These are phyloP conservation scores for Cynodonichthys magdalenae DNA, from an alignment of 2,797 vertebrate genomes.

Conservation along the genomic window DNA sequence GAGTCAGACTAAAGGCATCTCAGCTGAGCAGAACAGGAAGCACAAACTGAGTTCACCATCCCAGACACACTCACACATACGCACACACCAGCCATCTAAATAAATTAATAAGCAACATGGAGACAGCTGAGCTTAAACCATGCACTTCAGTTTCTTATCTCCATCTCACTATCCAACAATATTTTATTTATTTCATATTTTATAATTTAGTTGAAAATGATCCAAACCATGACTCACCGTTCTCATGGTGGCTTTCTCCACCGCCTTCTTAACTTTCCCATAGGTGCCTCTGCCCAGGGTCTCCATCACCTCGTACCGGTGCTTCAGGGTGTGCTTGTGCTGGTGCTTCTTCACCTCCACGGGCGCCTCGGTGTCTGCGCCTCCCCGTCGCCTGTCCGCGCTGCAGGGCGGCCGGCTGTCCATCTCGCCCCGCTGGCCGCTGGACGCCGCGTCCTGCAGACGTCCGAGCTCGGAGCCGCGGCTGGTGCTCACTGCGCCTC, in stretches of 20 bases:
- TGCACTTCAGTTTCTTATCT: neutral
- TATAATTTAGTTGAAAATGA: too few relatives aligned
- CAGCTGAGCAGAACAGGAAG: conserved; percentile 66
- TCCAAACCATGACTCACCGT: conserved; percentile 66
- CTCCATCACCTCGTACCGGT: conserved; percentile 84
- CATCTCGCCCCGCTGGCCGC: conserved; percentile 30
- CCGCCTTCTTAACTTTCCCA: conserved; percentile 84
- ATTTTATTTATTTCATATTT: neutral
- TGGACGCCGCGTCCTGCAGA: conserved; percentile 58
- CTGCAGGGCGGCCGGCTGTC: conserved; percentile 8
- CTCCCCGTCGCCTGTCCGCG: conserved; percentile 23
- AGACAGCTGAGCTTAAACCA: too few relatives aligned
- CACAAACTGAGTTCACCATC: conserved; percentile 39
- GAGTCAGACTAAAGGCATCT: conserved; percentile 77
- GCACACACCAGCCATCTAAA: conserved; percentile 26
- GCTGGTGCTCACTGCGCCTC: conserved; percentile 61
- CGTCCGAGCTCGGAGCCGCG: conserved; percentile 64
- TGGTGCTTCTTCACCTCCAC: conserved; percentile 82
- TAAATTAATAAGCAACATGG: conserved; percentile 28
- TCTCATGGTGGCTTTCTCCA: conserved; percentile 75
- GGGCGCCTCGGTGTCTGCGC: conserved; percentile 24
- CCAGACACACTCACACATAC: conserved; percentile 6
- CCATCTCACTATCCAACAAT: neutral
- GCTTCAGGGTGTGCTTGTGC: conserved; percentile 85
- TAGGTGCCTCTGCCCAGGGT: conserved; percentile 84